phyloP scores from a whole-genome alignment of 2,888 invertebrate genomes.

The Keiferia lycopersicella region DNA sequence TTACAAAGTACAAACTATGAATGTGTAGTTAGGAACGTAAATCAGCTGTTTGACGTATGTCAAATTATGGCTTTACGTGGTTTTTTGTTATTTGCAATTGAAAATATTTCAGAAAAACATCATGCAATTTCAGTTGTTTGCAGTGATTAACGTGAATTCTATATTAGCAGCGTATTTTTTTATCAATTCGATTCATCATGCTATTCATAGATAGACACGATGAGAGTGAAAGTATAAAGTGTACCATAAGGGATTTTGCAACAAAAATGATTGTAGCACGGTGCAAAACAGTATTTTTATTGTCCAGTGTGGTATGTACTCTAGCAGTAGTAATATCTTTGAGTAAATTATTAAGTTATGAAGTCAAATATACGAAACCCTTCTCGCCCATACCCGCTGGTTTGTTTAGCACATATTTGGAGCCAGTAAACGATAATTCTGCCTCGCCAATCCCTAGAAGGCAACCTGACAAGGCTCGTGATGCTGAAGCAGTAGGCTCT shows the following conservation, averaged over 20 bases:
- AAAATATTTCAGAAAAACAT: constrained; percentile 58
- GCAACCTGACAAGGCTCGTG: constrained; percentile 52
- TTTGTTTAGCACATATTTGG: constrained; percentile 67
- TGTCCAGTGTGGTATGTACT: constrained; percentile 71
- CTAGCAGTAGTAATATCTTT: constrained; percentile 68
- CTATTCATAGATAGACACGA: constrained; percentile 67
- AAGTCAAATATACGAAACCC: constrained; percentile 64
- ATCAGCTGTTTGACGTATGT: constrained; percentile 37
- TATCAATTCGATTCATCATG: constrained; percentile 53
- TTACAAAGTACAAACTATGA: background rate
- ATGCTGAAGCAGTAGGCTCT: constrained; percentile 90
- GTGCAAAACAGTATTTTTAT: constrained; percentile 69
- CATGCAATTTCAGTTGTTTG: constrained; percentile 64
- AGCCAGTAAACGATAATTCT: constrained; percentile 55
- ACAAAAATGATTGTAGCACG: constrained; percentile 69
- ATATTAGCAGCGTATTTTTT: constrained; percentile 50
- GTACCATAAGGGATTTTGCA: constrained; percentile 50
- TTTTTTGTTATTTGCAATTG: constrained; percentile 65
- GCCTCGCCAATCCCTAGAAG: constrained; percentile 43
- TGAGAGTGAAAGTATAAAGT: constrained; percentile 63
- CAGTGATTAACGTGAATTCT: constrained; percentile 49
- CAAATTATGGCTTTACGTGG: constrained; percentile 68
- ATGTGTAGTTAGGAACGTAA: constrained; percentile 24
- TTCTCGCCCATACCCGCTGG: constrained; percentile 72
- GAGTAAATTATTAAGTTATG: constrained; percentile 64